A percentile compares a stretch with the other conserved stretches of the same genome.
Evolutionary conservation across 2,797 vertebrate species (phyloP).

Genomic region (Microctenopoma steveboyesi): DNA sequence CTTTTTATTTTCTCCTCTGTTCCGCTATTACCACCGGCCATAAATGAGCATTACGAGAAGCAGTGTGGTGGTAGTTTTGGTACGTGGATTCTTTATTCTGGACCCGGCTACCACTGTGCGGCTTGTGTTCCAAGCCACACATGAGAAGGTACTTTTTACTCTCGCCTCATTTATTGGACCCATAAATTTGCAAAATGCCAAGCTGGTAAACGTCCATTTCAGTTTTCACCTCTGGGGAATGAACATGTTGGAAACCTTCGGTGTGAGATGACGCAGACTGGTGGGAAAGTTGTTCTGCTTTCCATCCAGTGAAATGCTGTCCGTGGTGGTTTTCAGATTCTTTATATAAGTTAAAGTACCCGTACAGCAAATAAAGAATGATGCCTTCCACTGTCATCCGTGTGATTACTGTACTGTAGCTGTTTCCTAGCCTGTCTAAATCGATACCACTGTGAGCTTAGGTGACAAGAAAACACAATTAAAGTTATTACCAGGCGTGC

Average conservation of each 20-base stretch:
- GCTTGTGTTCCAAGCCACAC: constrained; percentile 68
- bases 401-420: constrained; percentile 9
- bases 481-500: constrained; percentile 1
- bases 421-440: constrained; percentile 32
- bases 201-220: constrained; percentile 64
- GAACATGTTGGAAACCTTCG: constrained; percentile 23
- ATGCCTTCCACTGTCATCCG: constrained; percentile 25
- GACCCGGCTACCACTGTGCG: constrained; percentile 41
- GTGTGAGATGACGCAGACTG: constrained; percentile 48
- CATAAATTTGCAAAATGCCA: constrained; percentile 65
- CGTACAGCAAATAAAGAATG: constrained; percentile 1
- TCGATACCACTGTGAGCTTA: neutral
- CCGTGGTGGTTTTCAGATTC: constrained; percentile 4
- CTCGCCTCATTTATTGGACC: constrained; percentile 67
- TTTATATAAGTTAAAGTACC: constrained; percentile 1
- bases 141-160: constrained; percentile 35
- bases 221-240: constrained; percentile 47
- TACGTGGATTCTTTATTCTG: constrained; percentile 41
- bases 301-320: constrained; percentile 27
- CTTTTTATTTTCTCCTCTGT: constrained; percentile 43
- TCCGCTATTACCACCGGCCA: constrained; percentile 44
- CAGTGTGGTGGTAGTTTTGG: constrained; percentile 52
- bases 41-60: constrained; percentile 68
- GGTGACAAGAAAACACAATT: constrained; percentile 20
- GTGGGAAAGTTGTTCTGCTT: constrained; percentile 43